Percentiles rank a stretch among this genome's conserved stretches.
These are phyloP conservation scores for Rissa tridactyla DNA, from an alignment of 2,113 vertebrate species.

Conservation along the genomic window DNA sequence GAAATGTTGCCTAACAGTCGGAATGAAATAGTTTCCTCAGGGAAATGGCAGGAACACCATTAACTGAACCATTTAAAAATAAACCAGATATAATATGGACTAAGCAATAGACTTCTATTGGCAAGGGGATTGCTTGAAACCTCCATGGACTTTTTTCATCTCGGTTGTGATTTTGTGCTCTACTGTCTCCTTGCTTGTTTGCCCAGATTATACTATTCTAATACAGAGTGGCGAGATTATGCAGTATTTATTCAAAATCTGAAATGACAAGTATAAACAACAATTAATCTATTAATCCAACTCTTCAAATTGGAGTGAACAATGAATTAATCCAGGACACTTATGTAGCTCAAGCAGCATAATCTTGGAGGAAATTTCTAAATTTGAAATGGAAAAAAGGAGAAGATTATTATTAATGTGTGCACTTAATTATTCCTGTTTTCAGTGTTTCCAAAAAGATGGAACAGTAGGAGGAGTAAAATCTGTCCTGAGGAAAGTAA, in stretches of 20 bases:
- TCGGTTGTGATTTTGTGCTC: background rate
- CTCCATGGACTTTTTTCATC: background rate
- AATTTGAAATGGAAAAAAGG: background rate
- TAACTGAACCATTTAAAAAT: background rate
- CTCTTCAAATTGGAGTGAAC: background rate
- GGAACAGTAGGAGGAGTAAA: background rate
- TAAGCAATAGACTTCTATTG: background rate
- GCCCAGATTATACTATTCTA: background rate
- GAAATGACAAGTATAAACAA: background rate
- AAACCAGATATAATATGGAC: background rate
- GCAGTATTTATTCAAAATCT: background rate
- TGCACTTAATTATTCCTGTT: background rate
- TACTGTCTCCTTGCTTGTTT: background rate
- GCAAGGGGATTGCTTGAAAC: background rate
- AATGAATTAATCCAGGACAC: background rate
- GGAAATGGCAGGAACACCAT: background rate
- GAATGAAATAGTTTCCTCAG: background rate
- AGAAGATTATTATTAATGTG: background rate
- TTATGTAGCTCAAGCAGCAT: background rate
- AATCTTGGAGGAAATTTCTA: background rate
- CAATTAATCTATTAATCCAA: background rate
- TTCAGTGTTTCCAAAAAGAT: background rate
- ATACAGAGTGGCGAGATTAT: background rate
- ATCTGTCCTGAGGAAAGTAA: background rate
- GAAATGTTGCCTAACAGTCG: background rate